Base-by-base conservation (phyloP, 2,888 invertebrate genomes). In the Elaeidobius kamerunicus region DNA sequence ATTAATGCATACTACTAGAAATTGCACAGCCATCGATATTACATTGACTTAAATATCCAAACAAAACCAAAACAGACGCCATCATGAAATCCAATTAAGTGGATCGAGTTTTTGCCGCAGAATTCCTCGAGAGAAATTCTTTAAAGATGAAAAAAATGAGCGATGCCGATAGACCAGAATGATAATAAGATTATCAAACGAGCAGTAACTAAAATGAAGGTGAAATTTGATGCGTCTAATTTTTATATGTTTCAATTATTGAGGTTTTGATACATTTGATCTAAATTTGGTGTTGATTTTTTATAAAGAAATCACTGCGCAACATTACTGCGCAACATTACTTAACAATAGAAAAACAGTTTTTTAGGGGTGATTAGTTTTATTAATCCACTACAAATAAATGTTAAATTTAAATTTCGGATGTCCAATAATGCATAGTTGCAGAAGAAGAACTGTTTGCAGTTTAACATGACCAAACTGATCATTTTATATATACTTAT, bases 21-120 rank as follows among this genome's bases (percentile, higher is more conserved):
- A 44, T 30, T 44, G 20, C 23, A 11, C 34, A 35, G 20, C 23
- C 35, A 35, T 20, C 44, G 34, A 35, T 32, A 35, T 34, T 44
- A 44, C 20, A 46, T 38, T 38, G 38, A 38, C 45, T 46, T 46
- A 46, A 46, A 46, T 46, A 46, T 36, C 36, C 36, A 46, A 46
- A 46, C 45, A 46, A 46, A 46, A 46, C 45, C 36, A 46, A 46
- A 36, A 46, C 15, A 46, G 38, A 46, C 45, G 45, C 45, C 45
- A 46, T 46, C 45, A 38, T 38, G 38, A 46, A 46, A 38, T 46
- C 45, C 36, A 46, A 46, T 46, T 46, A 46, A 46, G 36, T 46
- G 28, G 45, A 46, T 46, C 45, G 36, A 38, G 45, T 46, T 46
- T 46, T 46, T 46, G 45, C 45, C 7, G 45, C 18, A 46, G 45